Evolutionary conservation across 2,113 vertebrate species (phyloP), one percentile per base, ranked within the genome.

Genomic region (Oreotrochilus melanogaster): DNA sequence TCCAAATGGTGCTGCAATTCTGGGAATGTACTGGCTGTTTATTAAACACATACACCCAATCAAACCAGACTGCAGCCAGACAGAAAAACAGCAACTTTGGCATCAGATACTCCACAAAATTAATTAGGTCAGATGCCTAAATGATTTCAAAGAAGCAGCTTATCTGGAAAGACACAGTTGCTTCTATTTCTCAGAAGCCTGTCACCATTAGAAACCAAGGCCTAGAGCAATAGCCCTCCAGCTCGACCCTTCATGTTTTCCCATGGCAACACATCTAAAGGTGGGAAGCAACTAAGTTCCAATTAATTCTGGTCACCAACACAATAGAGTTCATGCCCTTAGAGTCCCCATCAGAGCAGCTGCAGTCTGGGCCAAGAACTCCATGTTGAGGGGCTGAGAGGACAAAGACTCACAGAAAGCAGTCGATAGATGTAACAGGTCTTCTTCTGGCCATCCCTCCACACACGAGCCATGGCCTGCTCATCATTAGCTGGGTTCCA

Each of bases 401-500:
- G 12, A 76, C 14, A 0, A 25, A n/a, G 35, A 92, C 98, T 98
- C 95, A 99, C 99, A 35, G 99, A 99, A 18, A 99, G 98, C 58
- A 99, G 98, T 45, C 99, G 98, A 96, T 99, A 99, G 95, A 99
- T 99, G 97, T 98, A 99, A 96, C 99, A 99, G 11, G 98, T 99
- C 97, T 99, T 99, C 97, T 98, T 99, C 97, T 99, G 99, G 82
- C 99, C 99, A 1, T 99, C 99, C 48, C 99, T 97, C 99, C 99
- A 99, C 53, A 99, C 98, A 0, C 99, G 98, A 15, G 99, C 99
- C 99, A 99, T 99, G 11, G 99, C 99, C 98, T 99, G 99, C 94
- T 99, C 99, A 3, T 99, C 99, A 13, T 99, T 99, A 71, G 99
- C 99, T 3, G 99, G 99, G 91, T 99, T 99, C 99, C 99, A 99